Conservation (phyloP, 2,113 vertebrate genomes). For the Sialia sialis region DNA sequence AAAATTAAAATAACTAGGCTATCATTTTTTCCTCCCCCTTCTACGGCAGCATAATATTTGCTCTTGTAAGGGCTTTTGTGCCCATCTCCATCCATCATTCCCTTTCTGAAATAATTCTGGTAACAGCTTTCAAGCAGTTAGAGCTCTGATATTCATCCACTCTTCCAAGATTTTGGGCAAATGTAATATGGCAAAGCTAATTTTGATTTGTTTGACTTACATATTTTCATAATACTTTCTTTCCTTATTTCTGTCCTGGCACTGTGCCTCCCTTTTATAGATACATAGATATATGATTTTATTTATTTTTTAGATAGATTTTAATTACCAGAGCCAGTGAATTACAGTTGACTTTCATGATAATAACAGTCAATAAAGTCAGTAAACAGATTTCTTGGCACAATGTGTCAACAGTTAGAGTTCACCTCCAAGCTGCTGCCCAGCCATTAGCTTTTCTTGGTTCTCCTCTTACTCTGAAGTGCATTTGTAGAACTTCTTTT, state of each 20-base stretch:
- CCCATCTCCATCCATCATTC: background rate
- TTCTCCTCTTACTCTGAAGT: background rate
- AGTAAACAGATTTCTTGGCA: background rate
- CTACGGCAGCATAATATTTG: background rate
- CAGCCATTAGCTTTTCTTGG: background rate
- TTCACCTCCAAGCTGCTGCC: background rate
- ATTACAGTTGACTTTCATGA: background rate
- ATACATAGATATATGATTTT: background rate
- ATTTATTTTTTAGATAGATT: background rate
- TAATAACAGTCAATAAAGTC: background rate
- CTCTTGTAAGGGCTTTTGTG: background rate
- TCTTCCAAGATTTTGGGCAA: background rate
- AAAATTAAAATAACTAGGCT: background rate
- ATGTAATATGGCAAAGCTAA: background rate
- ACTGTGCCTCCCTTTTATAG: background rate
- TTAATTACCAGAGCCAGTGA: background rate
- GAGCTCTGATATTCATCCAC: background rate
- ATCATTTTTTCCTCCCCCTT: background rate
- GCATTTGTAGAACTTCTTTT: background rate
- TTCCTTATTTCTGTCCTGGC: background rate
- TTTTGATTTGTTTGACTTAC: background rate
- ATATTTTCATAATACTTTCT: background rate
- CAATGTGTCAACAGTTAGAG: background rate
- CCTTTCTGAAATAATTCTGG: background rate
- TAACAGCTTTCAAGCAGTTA: background rate